phyloP scores from a whole-genome alignment of 2,888 invertebrate genomes.

The Agonopterix subpropinquella region DNA sequence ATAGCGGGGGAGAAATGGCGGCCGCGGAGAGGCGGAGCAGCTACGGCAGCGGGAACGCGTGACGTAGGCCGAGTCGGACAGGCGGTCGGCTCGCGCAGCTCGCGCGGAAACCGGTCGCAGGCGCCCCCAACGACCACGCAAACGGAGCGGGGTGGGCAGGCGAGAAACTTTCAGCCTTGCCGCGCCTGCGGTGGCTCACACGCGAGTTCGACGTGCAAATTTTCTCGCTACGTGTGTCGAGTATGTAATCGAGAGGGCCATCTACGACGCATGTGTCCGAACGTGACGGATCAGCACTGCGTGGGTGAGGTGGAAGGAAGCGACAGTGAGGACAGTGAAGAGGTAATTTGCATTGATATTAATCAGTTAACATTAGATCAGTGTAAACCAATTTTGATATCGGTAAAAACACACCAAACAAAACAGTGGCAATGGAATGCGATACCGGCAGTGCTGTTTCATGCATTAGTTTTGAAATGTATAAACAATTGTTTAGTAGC shows the following conservation, averaged over 20 bases:
- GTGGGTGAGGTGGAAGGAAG: neutral
- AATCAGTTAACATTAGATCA: neutral
- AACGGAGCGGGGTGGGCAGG: too few species aligned
- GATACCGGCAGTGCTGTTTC: slow-evolving; percentile 15
- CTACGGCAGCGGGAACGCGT: neutral
- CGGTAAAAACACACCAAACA: neutral
- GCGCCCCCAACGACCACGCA: too few species aligned
- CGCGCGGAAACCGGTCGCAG: neutral
- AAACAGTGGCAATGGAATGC: slow-evolving; percentile 6
- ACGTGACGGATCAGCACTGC: neutral
- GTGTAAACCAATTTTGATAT: neutral
- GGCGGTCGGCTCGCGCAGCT: too few species aligned
- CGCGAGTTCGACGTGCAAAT: slow-evolving; percentile 2
- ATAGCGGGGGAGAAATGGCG: neutral
- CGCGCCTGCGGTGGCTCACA: slow-evolving; percentile 7
- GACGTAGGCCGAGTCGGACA: neutral
- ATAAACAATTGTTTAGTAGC: slow-evolving; percentile 1
- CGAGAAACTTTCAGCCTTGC: slow-evolving; percentile 1
- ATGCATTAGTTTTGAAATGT: slow-evolving; percentile 11
- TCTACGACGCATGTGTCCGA: slow-evolving; percentile 5
- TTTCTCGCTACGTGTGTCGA: slow-evolving; percentile 6
- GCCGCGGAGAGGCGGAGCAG: neutral
- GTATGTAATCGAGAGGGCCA: slow-evolving; percentile 3
- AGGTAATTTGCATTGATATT: neutral
- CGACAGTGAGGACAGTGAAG: neutral